Evolutionary conservation across 2,888 invertebrate genomes (phyloP), one percentile per base, ranked within the genome.

Genomic region (Yponomeuta evonymella): DNA sequence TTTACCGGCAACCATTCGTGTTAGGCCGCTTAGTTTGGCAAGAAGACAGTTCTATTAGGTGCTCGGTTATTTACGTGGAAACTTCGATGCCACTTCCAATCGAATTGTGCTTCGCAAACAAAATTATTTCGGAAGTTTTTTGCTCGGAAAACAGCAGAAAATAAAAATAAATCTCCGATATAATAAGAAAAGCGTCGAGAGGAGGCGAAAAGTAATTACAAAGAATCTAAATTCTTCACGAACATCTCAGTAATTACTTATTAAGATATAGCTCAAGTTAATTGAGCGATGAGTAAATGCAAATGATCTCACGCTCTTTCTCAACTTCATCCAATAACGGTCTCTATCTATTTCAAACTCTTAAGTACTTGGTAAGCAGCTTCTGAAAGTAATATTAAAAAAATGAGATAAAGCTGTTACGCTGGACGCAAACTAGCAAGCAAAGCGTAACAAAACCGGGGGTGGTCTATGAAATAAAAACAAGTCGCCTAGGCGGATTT

Each of bases 21-120:
- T 10, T 67, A 15, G 33, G n/a, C 33, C 67, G 43, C 36, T 43
- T 67, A 67, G 33, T 65, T 58, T 12, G 51, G 51, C 51, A 33
- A 65, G 65, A 33, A 65, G 65, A 33, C 65, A 65, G 65, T 65
- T 23, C 23, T 23, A 23, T 23, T 30, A 58, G 51, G 51, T 33
- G 11, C 33, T 65, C 65, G 9, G 65, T 65, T 65, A 51, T 68
- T 68, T 68, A 68, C 51, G 68, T 68, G 36, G 29, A 1, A 68
- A 68, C 51, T 68, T 68, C 36, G 10, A 23, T 51, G 51, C 29
- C 48, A 68, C 51, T 68, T 68, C 51, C 29, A 33, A 33, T 65
- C 29, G 12, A 65, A 29, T 29, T 65, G 30, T 33, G 33, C 12
- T 29, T n/a, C 12, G 29, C 30, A 12, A 58, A 15, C 15, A 12